Evolutionary conservation across 2,113 vertebrate genomes (phyloP).

Genomic region (Choloepus hoffmanni): DNA sequence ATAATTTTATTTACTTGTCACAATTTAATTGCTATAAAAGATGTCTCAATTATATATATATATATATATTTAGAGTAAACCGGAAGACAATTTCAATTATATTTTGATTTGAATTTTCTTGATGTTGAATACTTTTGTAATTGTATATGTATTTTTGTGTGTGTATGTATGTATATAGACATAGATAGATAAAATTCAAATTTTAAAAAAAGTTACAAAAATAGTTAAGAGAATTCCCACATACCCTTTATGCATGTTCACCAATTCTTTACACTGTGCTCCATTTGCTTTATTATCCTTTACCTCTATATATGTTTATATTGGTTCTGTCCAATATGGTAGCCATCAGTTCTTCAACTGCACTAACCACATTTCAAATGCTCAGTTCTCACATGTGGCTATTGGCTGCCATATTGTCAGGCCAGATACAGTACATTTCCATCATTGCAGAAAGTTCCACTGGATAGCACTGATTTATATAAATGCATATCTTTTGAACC

Average conservation of each 20-base stretch:
- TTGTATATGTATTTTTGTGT: neutral
- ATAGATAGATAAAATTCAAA: neutral
- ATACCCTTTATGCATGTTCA: neutral
- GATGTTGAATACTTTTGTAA: neutral
- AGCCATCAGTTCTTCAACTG: neutral
- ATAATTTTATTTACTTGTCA: conserved; percentile 36
- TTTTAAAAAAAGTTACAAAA: neutral
- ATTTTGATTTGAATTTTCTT: conserved; percentile 33
- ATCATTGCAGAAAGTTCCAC: neutral
- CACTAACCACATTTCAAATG: neutral
- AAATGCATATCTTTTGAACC: neutral
- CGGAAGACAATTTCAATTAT: no score
- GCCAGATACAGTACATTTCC: neutral
- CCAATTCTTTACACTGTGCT: neutral
- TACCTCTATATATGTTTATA: neutral
- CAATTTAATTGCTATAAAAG: conserved; percentile 38
- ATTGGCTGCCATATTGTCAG: neutral
- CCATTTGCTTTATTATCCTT: neutral
- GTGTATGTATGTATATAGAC: no score
- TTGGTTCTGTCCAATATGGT: neutral
- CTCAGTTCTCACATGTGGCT: neutral
- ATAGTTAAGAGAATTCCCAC: neutral
- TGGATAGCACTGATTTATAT: neutral
- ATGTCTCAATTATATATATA: neutral
- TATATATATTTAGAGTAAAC: no score